Conservation (phyloP, 1,140 invertebrate genomes). For the Drosophila albomicans region DNA sequence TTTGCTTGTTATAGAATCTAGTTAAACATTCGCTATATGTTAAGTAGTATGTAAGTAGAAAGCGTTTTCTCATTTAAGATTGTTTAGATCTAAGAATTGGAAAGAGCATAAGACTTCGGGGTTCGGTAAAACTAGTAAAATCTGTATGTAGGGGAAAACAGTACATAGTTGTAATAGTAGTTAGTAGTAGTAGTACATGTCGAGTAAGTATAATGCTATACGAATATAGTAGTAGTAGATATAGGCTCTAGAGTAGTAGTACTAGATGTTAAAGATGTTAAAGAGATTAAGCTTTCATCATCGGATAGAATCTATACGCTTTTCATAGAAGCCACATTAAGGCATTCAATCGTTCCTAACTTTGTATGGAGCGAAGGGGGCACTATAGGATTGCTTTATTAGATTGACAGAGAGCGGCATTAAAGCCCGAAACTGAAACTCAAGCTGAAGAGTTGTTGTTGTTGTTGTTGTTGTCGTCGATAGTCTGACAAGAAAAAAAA, state of each 20-base stretch:
- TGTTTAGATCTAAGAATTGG: constrained; percentile 56
- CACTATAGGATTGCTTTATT: constrained; percentile 74
- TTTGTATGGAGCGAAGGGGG: constrained; percentile 64
- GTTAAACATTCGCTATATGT: constrained; percentile 73
- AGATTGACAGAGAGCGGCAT: constrained; percentile 71
- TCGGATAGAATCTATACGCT: constrained; percentile 49
- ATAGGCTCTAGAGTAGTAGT: constrained; percentile 7
- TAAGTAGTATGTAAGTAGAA: constrained; percentile 56
- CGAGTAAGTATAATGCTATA: constrained; percentile 5
- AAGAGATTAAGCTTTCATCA: constrained; percentile 20
- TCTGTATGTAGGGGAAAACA: constrained; percentile 41
- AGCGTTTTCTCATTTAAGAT: constrained; percentile 56
- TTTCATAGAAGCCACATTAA: constrained; percentile 72
- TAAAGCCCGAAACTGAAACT: constrained; percentile 19
- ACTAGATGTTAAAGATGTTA: constrained; percentile 18
- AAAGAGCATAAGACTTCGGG: constrained; percentile 61
- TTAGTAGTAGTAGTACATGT: constrained; percentile 5
- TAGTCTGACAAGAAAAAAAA: too few relatives aligned
- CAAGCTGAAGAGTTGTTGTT: constrained; percentile 14
- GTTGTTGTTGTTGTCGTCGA: too few relatives aligned
- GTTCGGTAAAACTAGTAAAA: constrained; percentile 58
- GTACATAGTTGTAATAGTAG: constrained; percentile 23
- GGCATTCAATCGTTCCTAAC: constrained; percentile 72
- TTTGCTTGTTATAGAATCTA: constrained; percentile 68
- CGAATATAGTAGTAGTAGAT: constrained; percentile 17